Evolutionary conservation across 1,140 invertebrate species (phyloP).

Genomic region (Nasonia vitripennis): DNA sequence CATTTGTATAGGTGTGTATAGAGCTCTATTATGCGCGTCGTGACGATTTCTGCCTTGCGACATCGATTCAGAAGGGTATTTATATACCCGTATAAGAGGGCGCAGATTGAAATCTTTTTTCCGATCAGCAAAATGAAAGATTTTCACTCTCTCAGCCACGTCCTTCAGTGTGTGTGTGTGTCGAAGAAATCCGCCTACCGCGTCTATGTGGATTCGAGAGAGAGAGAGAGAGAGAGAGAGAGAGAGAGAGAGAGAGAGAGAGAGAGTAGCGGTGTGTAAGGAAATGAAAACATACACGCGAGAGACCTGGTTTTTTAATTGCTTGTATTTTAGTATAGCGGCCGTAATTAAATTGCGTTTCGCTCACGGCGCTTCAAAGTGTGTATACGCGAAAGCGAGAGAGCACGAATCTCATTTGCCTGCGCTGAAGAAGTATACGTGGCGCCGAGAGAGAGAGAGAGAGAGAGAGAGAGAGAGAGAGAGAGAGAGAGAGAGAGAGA

Average conservation of each 20-base stretch:
- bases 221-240: no score
- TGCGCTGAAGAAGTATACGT: background rate
- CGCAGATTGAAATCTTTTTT: no score
- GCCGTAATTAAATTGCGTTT: conserved; percentile 51
- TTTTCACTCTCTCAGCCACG: background rate
- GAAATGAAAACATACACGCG: conserved; percentile 32
- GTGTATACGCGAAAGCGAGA: background rate
- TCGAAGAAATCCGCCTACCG: background rate
- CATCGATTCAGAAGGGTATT: background rate
- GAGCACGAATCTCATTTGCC: conserved; percentile 38
- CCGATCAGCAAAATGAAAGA: background rate
- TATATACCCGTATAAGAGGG: background rate
- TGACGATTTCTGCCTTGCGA: background rate
- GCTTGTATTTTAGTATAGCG: conserved; percentile 17
- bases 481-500: background rate
- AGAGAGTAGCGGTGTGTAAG: background rate
- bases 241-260: no score
- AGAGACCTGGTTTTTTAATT: conserved; percentile 14
- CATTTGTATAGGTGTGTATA: background rate
- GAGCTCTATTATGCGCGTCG: background rate
- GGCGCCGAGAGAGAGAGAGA: conserved; percentile 46
- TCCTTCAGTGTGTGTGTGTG: no score
- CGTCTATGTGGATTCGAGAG: background rate
- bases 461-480: conserved; percentile 20
- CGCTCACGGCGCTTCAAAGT: conserved; percentile 39